Evolutionary conservation across 2,113 vertebrate genomes (phyloP).

Genomic region (Nyctereutes procyonoides): DNA sequence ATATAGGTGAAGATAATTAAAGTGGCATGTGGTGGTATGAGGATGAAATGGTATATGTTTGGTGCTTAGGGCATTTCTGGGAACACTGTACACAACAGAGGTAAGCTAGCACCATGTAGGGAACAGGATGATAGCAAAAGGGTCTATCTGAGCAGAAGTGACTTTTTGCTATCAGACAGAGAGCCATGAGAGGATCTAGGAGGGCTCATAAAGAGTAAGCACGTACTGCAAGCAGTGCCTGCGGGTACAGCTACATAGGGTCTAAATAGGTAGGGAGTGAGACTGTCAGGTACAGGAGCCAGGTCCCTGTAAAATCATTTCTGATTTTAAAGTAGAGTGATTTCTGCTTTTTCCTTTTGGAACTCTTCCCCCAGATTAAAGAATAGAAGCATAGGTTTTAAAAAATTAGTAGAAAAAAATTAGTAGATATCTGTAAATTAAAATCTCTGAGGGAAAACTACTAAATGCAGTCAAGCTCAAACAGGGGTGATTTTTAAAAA

Average conservation of each 20-base stretch:
- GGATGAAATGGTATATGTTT: background rate
- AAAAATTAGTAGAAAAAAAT: background rate
- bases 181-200: background rate
- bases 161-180: background rate
- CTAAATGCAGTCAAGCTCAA: background rate
- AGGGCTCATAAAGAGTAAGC: background rate
- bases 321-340: background rate
- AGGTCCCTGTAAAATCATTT: background rate
- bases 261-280: background rate
- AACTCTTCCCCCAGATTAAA: background rate
- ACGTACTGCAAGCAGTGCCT: background rate
- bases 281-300: background rate
- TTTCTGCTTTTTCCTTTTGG: background rate
- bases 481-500: no score
- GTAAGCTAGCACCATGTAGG: background rate
- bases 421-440: background rate
- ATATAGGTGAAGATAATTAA: background rate
- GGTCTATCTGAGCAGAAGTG: background rate
- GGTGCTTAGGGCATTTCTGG: background rate
- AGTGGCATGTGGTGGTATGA: background rate
- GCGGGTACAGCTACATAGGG: background rate
- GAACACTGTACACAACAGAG: background rate
- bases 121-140: background rate
- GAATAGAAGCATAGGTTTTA: background rate
- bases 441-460: background rate